Conservation (phyloP, 1,140 invertebrate genomes). For the Trichomalopsis sarcophagae region DNA sequence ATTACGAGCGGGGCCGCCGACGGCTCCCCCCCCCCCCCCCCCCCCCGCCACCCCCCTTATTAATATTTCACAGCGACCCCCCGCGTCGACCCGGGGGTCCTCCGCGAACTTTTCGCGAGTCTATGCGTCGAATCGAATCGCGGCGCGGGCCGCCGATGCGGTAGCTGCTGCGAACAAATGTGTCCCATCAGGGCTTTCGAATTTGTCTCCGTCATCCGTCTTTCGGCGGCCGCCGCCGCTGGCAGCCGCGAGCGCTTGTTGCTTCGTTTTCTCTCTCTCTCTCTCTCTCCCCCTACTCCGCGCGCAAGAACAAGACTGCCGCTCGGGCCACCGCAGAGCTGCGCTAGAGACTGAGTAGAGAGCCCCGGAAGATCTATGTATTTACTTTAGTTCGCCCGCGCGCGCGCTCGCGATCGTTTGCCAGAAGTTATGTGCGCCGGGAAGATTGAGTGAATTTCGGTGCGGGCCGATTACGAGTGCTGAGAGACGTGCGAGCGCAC, state of each 20-base stretch:
- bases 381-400: conserved; percentile 14
- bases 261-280: conserved; percentile 18
- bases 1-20: conserved; percentile 66
- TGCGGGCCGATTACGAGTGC: conserved; percentile 17
- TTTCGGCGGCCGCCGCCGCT: background rate
- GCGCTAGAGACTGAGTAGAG: background rate
- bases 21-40: too few species aligned
- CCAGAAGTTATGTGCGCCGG: conserved; percentile 24
- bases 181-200: conserved; percentile 38
- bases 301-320: background rate
- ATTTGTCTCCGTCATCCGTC: conserved; percentile 57
- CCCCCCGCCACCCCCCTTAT: too few species aligned
- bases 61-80: conserved; percentile 68
- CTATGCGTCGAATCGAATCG: background rate
- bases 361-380: conserved; percentile 32
- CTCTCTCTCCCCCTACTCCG: background rate
- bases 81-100: conserved; percentile 63
- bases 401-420: conserved; percentile 27
- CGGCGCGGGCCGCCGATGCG: too few species aligned
- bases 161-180: conserved; percentile 18
- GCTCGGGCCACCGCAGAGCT: too few species aligned
- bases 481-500: background rate
- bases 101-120: conserved; percentile 16
- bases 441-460: conserved; percentile 45
- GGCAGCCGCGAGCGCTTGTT: background rate